A percentile compares a stretch with the other conserved stretches of the same genome.
These are phyloP conservation scores for Dermochelys coriacea DNA, from an alignment of 2,797 vertebrate genomes.

Conservation along the genomic window DNA sequence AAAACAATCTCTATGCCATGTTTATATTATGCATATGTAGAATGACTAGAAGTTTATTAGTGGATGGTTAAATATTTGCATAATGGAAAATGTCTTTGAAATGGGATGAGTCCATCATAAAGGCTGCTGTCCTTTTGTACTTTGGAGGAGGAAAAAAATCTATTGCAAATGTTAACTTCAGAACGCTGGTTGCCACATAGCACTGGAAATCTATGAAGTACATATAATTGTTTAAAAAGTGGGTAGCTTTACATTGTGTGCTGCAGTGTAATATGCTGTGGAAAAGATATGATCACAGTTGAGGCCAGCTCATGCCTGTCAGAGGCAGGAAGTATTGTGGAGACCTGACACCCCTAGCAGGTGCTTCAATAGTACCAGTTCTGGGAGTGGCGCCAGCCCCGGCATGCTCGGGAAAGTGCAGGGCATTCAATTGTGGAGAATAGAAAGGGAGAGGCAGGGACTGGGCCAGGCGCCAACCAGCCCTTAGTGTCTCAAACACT, in stretches of 20 bases:
- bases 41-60: constrained; percentile 57
- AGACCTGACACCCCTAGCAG: background rate
- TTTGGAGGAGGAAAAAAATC: constrained; percentile 46
- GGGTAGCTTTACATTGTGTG: background rate
- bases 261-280: background rate
- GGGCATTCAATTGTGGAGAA: background rate
- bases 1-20: constrained; percentile 59
- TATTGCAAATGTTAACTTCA: constrained; percentile 62
- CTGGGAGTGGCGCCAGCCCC: background rate
- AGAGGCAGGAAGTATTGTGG: background rate
- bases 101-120: constrained; percentile 65
- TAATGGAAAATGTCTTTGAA: constrained; percentile 54
- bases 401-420: background rate
- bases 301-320: background rate
- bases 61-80: constrained; percentile 51
- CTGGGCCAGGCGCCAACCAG: background rate
- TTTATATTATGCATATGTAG: constrained; percentile 48
- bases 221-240: constrained; percentile 50
- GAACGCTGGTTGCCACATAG: constrained; percentile 24
- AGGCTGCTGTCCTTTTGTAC: constrained; percentile 61
- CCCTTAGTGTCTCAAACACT: background rate
- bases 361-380: background rate
- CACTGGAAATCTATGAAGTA: constrained; percentile 53
- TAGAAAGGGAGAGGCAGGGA: background rate
- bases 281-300: background rate